These are phyloP conservation scores for Sylvia borin DNA, from an alignment of 2,797 vertebrate species.

Conservation along the genomic window DNA sequence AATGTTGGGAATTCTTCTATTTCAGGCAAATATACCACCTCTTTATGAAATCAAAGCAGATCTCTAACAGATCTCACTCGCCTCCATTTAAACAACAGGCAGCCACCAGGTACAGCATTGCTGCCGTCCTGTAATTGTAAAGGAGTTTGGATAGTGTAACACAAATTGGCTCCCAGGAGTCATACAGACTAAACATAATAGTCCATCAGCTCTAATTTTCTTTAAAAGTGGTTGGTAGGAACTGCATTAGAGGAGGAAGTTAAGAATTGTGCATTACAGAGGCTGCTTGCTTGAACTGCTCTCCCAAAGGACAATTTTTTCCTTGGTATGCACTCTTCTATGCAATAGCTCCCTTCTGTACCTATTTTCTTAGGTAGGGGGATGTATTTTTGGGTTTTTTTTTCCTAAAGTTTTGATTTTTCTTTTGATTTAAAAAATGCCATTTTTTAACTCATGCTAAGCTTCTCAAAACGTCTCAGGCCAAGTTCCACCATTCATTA, in stretches of 20 bases:
- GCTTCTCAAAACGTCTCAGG: not conserved
- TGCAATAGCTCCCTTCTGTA: not conserved
- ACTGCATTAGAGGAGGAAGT: not conserved
- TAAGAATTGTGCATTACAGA: not conserved
- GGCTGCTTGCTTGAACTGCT: not conserved
- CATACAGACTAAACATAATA: not conserved
- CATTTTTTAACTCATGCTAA: not conserved
- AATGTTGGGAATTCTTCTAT: not conserved
- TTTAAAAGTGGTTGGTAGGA: not conserved
- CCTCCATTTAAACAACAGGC: not conserved
- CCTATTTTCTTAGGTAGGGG: not conserved
- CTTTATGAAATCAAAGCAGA: not conserved
- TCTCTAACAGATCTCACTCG: not conserved
- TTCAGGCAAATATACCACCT: not conserved
- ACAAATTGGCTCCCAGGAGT: slow-evolving; percentile 25
- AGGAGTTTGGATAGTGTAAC: not conserved
- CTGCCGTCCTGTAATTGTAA: not conserved
- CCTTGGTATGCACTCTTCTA: not conserved
- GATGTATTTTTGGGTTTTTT: not conserved
- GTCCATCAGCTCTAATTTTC: slow-evolving; percentile 37
- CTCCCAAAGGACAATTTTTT: not conserved
- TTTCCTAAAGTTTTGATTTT: not conserved
- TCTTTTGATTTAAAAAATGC: not conserved
- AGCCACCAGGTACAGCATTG: not conserved
- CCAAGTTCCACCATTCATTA: not conserved